Conservation (phyloP, 2,797 vertebrate genomes). For the Enteromius treurensis region DNA sequence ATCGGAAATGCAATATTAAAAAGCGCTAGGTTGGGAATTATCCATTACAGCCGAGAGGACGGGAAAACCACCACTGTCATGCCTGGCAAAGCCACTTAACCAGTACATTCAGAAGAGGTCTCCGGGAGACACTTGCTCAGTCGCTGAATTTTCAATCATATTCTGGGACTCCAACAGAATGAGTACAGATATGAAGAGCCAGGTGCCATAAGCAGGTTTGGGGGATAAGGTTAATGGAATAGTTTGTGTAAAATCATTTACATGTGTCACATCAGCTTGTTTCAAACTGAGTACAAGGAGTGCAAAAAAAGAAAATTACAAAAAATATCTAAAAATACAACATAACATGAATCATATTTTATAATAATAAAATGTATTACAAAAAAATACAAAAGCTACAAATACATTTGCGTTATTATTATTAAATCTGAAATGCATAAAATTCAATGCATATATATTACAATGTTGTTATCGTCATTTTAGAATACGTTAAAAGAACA, state of each 20-base stretch:
- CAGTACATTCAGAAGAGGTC: constrained; percentile 50
- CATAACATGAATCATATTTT: neutral
- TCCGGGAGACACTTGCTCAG: constrained; percentile 43
- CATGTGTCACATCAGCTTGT: neutral
- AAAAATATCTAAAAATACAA: neutral
- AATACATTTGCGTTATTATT: neutral
- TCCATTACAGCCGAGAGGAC: constrained; percentile 59
- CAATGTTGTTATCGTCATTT: neutral
- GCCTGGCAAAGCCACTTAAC: constrained; percentile 52
- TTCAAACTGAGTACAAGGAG: neutral
- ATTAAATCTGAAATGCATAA: neutral
- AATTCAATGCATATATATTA: neutral
- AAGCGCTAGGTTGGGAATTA: constrained; percentile 53
- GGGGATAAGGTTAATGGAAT: constrained; percentile 1
- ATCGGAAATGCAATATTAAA: constrained; percentile 64
- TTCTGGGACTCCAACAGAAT: constrained; percentile 15
- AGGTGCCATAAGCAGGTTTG: neutral
- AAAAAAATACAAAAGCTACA: neutral
- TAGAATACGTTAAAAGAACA: neutral
- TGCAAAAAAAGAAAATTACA: neutral
- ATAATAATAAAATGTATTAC: neutral
- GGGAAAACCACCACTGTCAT: constrained; percentile 47
- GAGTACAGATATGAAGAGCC: neutral
- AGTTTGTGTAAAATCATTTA: neutral
- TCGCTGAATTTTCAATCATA: constrained; percentile 40